Conservation (phyloP, 2,888 invertebrate species). For the Sycophila texana region DNA sequence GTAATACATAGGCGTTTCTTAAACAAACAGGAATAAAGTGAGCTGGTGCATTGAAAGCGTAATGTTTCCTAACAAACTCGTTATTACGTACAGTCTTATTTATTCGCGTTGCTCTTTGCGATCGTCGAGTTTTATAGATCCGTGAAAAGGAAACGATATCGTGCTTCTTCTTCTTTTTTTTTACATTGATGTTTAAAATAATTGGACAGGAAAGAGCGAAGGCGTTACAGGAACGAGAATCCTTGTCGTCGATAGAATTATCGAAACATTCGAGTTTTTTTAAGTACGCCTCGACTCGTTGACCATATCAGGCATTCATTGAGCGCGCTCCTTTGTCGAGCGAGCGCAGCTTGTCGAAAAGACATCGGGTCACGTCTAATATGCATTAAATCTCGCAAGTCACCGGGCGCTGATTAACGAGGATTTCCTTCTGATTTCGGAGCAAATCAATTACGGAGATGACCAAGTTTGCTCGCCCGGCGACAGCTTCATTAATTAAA, state of each 20-base stretch:
- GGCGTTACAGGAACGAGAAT: too few species aligned
- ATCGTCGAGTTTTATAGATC: too few species aligned
- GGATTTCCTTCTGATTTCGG: slow-evolving; percentile 43
- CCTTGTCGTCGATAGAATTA: neutral
- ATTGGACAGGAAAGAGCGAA: too few species aligned
- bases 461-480: neutral
- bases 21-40: slow-evolving; percentile 20
- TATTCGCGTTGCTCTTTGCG: too few species aligned
- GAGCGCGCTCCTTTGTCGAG: slow-evolving; percentile 46
- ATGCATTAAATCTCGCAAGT: slow-evolving; percentile 44
- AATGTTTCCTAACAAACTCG: slow-evolving; percentile 12
- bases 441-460: slow-evolving; percentile 40
- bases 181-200: too few species aligned
- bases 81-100: neutral
- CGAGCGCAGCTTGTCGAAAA: slow-evolving; percentile 22
- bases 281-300: slow-evolving; percentile 17
- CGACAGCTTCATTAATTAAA: slow-evolving; percentile 36
- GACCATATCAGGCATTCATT: slow-evolving; percentile 39
- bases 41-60: neutral
- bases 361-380: slow-evolving; percentile 30
- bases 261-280: slow-evolving; percentile 28
- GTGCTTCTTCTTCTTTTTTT: too few species aligned
- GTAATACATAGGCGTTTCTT: slow-evolving; percentile 8
- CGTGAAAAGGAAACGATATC: too few species aligned
- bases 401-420: slow-evolving; percentile 29